Base-by-base conservation (phyloP, 2,797 vertebrate species). In the Sternarchorhynchus goeldii region DNA sequence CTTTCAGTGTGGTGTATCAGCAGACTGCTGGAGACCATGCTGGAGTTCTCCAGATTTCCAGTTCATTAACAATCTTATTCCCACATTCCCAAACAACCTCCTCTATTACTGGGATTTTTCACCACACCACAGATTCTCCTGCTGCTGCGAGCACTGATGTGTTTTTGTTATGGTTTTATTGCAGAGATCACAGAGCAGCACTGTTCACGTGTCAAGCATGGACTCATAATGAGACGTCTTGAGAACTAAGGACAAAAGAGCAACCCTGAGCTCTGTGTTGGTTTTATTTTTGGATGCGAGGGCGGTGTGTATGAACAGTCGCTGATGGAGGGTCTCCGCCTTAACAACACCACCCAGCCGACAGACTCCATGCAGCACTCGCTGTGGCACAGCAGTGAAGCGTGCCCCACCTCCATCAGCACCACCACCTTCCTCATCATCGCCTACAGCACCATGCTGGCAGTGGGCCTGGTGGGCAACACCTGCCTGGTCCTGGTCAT, bases 401-500 rank as follows among this genome's bases (percentile, higher is more conserved):
- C 87, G 32, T 95, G 94, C 75, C 85, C 89, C 0, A 83, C 90
- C 50, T 94, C 95, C 0, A 82, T 94, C 77, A 89, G 91, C 1
- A 89, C 93, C 81, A 92, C 92, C 79, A 95, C 94, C 2, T 91
- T 95, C 75, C 90, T 95, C 53, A 94, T 96, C 1, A 55, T 95
- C 0, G 93, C 94, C 0, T 96, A 96, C 90, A 94, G 95, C 14
- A 71, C 90, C 0, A 87, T 95, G 17, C 88, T 95, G 69, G 94
- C 94, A 0, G 90, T 96, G 60, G 95, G 95, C 0, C 89, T 96
- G 69, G 90, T 94, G 0, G 95, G 95, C 71, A 96, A 96, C 91
- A 88, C 92, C 6, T 94, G 94, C 83, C 88, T 96, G 62, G 94
- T 95, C 62, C 91, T 94, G 6, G 94, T 94, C 72, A 94, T 95